These are phyloP conservation scores for Trachemys scripta DNA, from an alignment of 2,113 vertebrate species.

Conservation along the genomic window DNA sequence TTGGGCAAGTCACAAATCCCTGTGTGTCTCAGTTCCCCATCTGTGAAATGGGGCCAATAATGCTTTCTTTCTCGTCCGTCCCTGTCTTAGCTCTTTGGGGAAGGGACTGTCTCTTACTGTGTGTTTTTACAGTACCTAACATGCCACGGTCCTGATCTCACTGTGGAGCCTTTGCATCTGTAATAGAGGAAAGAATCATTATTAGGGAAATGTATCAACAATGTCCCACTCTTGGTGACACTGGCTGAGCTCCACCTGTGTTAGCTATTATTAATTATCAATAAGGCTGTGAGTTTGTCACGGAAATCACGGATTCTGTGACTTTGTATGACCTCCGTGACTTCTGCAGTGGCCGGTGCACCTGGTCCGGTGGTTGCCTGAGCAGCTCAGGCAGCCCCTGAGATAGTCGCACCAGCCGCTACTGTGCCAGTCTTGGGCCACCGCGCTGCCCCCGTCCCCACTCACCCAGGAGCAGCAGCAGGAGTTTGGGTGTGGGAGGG, in stretches of 20 bases:
- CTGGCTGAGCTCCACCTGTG: not conserved
- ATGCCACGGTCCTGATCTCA: not conserved
- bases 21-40: not conserved
- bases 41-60: not conserved
- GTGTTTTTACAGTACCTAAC: not conserved
- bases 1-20: not conserved
- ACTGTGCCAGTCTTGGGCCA: too few relatives aligned
- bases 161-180: not conserved
- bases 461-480: too few relatives aligned
- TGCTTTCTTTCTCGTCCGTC: conserved; percentile 22
- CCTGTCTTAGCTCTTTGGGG: not conserved
- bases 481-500: too few relatives aligned
- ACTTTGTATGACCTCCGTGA: too few relatives aligned
- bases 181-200: not conserved
- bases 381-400: too few relatives aligned
- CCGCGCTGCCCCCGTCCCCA: too few relatives aligned
- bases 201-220: not conserved
- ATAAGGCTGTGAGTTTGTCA: too few relatives aligned
- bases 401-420: too few relatives aligned
- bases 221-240: not conserved
- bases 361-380: too few relatives aligned
- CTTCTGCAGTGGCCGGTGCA: too few relatives aligned
- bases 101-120: not conserved
- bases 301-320: too few relatives aligned
- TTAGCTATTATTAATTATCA: not conserved